Evolutionary conservation across 2,888 invertebrate species (phyloP).

Genomic region (Lobophora halterata): DNA sequence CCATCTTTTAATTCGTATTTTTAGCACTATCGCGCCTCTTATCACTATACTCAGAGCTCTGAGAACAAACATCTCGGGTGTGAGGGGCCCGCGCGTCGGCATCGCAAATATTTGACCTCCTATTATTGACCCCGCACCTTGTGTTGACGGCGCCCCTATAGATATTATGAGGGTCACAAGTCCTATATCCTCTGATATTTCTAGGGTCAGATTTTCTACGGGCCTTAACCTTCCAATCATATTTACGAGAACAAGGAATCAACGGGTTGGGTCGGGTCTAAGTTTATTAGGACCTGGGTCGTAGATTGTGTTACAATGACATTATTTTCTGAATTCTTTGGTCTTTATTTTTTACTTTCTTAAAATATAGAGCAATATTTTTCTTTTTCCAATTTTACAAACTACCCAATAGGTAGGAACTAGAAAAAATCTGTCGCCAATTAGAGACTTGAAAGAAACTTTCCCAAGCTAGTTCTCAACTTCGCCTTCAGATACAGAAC

Average conservation of each 20-base stretch:
- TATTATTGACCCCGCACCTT: slow-evolving; percentile 71
- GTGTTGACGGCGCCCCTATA: slow-evolving; percentile 43
- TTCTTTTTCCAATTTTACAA: not conserved
- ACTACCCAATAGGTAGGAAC: slow-evolving; percentile 1
- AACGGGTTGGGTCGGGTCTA: slow-evolving; percentile 10
- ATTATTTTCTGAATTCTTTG: not conserved
- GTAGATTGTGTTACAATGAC: slow-evolving; percentile 3
- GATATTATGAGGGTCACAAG: slow-evolving; percentile 20
- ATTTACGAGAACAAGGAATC: slow-evolving; percentile 18
- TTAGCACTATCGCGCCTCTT: slow-evolving; percentile 8
- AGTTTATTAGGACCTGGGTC: slow-evolving; percentile 7
- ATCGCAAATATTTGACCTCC: slow-evolving; percentile 68
- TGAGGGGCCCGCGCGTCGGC: slow-evolving; percentile 48
- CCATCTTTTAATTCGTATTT: too few relatives aligned
- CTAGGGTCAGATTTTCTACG: slow-evolving; percentile 17
- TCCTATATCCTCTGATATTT: slow-evolving; percentile 9
- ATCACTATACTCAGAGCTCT: slow-evolving; percentile 7
- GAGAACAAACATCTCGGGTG: slow-evolving; percentile 49
- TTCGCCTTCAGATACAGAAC: slow-evolving; percentile 27
- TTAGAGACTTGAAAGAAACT: slow-evolving; percentile 22
- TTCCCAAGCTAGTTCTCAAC: slow-evolving; percentile 23
- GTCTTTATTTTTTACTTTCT: too few relatives aligned
- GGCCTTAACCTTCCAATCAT: slow-evolving; percentile 23
- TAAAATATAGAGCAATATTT: too few relatives aligned
- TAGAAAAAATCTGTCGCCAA: slow-evolving; percentile 18